Evolutionary conservation across 2,797 vertebrate genomes (phyloP).

Genomic region (Eutrigla gurnardus): DNA sequence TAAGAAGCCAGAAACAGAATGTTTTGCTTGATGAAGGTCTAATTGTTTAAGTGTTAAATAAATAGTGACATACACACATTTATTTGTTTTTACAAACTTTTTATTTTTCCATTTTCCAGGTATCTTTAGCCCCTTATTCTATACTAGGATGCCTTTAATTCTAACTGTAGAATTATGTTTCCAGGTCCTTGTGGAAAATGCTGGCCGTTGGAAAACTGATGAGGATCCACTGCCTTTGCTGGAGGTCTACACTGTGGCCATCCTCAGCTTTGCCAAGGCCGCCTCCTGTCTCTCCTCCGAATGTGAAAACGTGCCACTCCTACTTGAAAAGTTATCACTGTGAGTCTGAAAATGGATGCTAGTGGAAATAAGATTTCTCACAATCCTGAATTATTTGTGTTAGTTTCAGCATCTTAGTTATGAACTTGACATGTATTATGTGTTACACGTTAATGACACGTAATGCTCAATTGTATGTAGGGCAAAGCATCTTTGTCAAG

Average conservation of each 20-base stretch:
- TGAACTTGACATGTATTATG: background rate
- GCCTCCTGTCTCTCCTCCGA: constrained; percentile 94
- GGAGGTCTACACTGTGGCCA: constrained; percentile 96
- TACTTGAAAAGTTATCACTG: constrained; percentile 98
- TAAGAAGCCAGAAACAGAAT: background rate
- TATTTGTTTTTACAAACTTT: background rate
- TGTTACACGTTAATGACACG: constrained; percentile 3
- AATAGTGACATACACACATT: background rate
- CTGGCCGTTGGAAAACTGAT: constrained; percentile 95
- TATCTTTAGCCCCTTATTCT: background rate
- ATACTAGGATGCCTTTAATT: background rate
- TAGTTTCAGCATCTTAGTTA: background rate
- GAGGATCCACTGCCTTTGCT: constrained; percentile 95
- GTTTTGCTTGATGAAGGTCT: background rate
- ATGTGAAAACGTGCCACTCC: constrained; percentile 97
- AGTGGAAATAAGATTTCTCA: background rate
- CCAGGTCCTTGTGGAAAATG: constrained; percentile 96
- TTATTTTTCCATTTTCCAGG: background rate
- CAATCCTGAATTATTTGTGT: background rate
- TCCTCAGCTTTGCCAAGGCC: constrained; percentile 94
- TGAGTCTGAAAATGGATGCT: constrained; percentile 83
- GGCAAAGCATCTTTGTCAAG: background rate
- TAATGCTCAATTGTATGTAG: background rate
- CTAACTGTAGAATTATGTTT: constrained; percentile 6
- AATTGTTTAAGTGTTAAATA: background rate